Conservation (phyloP, 2,113 vertebrate genomes). For the Sisor rabdophorus region DNA sequence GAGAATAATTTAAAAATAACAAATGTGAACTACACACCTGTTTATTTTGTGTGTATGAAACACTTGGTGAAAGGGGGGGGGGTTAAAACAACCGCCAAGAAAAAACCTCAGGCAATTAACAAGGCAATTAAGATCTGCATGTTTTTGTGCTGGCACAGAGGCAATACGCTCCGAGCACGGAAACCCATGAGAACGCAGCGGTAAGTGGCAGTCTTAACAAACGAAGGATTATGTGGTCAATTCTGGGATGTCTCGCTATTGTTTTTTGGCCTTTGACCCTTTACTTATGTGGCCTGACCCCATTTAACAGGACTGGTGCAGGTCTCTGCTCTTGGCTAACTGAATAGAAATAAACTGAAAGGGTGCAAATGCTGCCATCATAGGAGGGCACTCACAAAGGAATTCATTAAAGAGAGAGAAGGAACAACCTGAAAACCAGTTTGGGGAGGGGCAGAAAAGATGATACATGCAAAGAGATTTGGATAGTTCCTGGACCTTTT, state of each 20-base stretch:
- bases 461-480: constrained; percentile 47
- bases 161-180: constrained; percentile 12
- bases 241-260: constrained; percentile 38
- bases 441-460: constrained; percentile 29
- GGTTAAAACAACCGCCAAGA: constrained; percentile 20
- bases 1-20: neutral
- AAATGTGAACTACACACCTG: constrained; percentile 10
- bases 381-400: constrained; percentile 40
- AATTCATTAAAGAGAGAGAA: constrained; percentile 45
- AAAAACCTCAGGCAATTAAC: neutral
- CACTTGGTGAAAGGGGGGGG: constrained; percentile 5
- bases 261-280: constrained; percentile 46
- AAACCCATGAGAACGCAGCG: constrained; percentile 30
- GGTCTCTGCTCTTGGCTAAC: constrained; percentile 30
- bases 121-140: constrained; percentile 16
- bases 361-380: constrained; percentile 41
- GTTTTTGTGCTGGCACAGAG: constrained; percentile 24
- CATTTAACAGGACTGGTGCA: constrained; percentile 32
- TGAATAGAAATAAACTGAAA: constrained; percentile 44
- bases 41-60: constrained; percentile 4
- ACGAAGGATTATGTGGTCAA: constrained; percentile 23
- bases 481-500: constrained; percentile 39
- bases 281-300: constrained; percentile 37
- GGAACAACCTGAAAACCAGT: constrained; percentile 37
- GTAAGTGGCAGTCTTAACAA: constrained; percentile 25